Base-by-base conservation (phyloP, 2,888 invertebrate species). In the Catocala sponsa region DNA sequence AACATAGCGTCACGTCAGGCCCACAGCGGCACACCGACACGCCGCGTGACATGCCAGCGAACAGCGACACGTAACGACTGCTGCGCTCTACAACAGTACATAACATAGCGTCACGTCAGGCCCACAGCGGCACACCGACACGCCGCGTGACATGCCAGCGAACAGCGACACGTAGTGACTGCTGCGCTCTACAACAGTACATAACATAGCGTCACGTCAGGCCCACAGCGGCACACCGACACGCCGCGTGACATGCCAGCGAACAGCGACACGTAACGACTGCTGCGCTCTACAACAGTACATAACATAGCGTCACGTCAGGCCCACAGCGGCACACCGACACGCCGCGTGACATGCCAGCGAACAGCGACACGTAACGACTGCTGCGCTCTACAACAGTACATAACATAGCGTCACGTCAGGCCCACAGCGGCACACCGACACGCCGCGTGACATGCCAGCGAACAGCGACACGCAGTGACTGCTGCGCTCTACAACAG, bases 201-300 rank as follows among this genome's bases (percentile, higher is more conserved):
- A 38, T 4, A 32, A 42, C 6, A 10, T 25, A 41, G 12, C 6
- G n/a, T 44, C 6, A 41, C 88, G 55, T 44, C 6, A 41, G 88
- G 55, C 87, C 87, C 0, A 15, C 15, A 15, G 15, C 15, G 15
- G 15, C 15, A 79, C 4, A 82, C 84, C 0, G 83, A 81, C 80
- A 84, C 84, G 2, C 81, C 79, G 0, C 76, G 76, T 0, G 43
- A 35, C 76, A 91, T 91, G 4, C 88, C 89, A 0, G 66, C 70
- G 74, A 89, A 88, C 12, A 93, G 64, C 0, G 74, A 42, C 67
- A 91, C 91, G 82, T 90, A 91, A 0, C 78, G 7, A 84, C 89
- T 0, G 87, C 88, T 0, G 90, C 89, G 25, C 91, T 70, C 12
- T 91, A 71, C 0, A 55, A 15, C 15, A 15, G 58, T 0, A 4